Base-by-base conservation (phyloP, 2,797 vertebrate genomes). In the Ispidina picta region DNA sequence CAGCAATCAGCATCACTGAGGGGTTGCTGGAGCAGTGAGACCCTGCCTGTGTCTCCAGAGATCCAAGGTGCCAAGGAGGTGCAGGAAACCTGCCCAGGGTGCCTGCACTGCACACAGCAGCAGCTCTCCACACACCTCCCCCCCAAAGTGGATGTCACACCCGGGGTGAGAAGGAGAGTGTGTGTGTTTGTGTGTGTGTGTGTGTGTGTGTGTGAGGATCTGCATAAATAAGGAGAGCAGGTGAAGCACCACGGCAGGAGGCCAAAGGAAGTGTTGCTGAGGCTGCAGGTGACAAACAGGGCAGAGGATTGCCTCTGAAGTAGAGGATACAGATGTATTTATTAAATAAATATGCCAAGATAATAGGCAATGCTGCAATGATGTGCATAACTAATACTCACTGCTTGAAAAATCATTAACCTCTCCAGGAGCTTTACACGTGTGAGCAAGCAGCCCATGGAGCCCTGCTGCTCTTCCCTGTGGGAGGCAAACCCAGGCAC, bases 401-500 rank as follows among this genome's bases (percentile, higher is more conserved):
- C 20, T 29, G 14, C 69, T 58, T 62, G 37, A 71, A 87, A 88
- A 69, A 68, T 54, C 78, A 33, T 74, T 80, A 83, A 31, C 65
- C 59, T 74, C 63, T 39, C 63, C 5, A 1, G 44, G 70, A 0
- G 0, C 79, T 80, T 37, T 37, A 41, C 64, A 33, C 25, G 0
- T 22, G 59, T 29, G 29, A 69, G 39, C 25, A 43, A 83, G 69
- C 49, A 85, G 28, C 14, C 37, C 1, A 0, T 11, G 51, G 88
- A 84, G 62, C 76, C 15, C 25, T 3, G 43, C 84, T 80, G 66
- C 35, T 74, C 15, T 51, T 39, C 28, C 28, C 23, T 11, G 63
- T 1, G 10, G 55, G 69, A 79, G 41, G 75, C 75, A 85, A 84
- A 65, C 54, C 0, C 3, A 59, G 52, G 37, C 8, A 21, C 59